phyloP scores from a whole-genome alignment of 2,888 invertebrate species.

The Patella ulyssiponensis region DNA sequence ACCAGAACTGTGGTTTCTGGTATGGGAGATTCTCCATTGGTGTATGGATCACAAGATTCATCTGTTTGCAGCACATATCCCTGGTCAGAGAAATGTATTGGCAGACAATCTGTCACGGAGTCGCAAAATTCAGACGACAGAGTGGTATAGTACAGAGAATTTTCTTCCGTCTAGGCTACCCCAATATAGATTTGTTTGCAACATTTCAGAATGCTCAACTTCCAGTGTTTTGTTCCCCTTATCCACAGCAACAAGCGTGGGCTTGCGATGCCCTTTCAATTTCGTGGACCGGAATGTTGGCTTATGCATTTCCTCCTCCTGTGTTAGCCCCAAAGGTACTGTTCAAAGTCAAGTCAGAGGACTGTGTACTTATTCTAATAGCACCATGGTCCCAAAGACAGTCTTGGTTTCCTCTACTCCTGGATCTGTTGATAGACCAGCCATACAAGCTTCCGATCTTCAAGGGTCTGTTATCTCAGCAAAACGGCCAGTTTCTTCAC shows the following conservation, averaged over 20 bases:
- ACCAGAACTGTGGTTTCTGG: not conserved
- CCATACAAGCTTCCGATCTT: not conserved
- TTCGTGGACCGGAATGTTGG: not conserved
- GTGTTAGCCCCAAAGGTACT: not conserved
- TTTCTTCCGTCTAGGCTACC: not conserved
- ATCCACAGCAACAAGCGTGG: not conserved
- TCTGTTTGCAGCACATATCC: not conserved
- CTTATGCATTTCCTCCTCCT: not conserved
- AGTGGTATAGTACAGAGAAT: not conserved
- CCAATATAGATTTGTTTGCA: conserved; percentile 5
- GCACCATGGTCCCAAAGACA: not conserved
- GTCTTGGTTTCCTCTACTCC: conserved; percentile 2
- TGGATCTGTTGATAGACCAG: conserved; percentile 1
- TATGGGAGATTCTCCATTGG: conserved; percentile 8
- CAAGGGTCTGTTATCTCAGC: not conserved
- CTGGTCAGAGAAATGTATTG: not conserved
- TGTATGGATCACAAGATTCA: conserved; percentile 7
- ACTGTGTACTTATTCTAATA: not conserved
- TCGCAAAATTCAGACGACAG: not conserved
- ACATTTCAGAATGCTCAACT: not conserved
- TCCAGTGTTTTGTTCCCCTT: conserved; percentile 5
- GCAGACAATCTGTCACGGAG: not conserved
- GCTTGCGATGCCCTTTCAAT: not conserved
- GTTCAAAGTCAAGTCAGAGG: not conserved
- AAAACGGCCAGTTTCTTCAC: not conserved